Evolutionary conservation across 2,113 vertebrate genomes (phyloP).

Genomic region (Recurvirostra avosetta): DNA sequence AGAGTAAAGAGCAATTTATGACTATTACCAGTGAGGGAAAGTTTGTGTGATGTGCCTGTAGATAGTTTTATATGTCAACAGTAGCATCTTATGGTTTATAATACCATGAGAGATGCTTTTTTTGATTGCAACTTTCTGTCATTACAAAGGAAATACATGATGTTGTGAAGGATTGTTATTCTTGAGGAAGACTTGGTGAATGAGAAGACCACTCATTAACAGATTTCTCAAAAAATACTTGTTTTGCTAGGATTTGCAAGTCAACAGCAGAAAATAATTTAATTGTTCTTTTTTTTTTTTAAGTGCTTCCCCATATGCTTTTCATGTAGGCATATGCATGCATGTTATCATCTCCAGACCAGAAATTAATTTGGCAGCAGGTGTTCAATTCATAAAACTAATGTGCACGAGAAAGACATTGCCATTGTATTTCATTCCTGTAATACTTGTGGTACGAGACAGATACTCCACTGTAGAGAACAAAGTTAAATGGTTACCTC

Average conservation of each 20-base stretch:
- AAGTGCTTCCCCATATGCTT: neutral
- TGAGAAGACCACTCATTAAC: neutral
- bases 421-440: neutral
- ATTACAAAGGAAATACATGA: neutral
- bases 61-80: neutral
- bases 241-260: neutral
- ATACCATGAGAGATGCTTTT: neutral
- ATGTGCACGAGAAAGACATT: neutral
- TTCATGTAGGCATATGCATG: neutral
- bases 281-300: neutral
- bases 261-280: neutral
- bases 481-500: neutral
- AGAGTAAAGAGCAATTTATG: neutral
- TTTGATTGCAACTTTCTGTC: neutral
- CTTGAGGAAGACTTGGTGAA: neutral
- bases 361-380: neutral
- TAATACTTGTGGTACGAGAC: neutral
- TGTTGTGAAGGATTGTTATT: neutral
- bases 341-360: neutral
- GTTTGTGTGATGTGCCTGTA: neutral
- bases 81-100: neutral
- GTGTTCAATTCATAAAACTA: neutral
- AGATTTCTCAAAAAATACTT: neutral
- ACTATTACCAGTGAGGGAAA: neutral
- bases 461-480: neutral